Base-by-base conservation (phyloP, 2,888 invertebrate genomes). In the Coremacera marginata region DNA sequence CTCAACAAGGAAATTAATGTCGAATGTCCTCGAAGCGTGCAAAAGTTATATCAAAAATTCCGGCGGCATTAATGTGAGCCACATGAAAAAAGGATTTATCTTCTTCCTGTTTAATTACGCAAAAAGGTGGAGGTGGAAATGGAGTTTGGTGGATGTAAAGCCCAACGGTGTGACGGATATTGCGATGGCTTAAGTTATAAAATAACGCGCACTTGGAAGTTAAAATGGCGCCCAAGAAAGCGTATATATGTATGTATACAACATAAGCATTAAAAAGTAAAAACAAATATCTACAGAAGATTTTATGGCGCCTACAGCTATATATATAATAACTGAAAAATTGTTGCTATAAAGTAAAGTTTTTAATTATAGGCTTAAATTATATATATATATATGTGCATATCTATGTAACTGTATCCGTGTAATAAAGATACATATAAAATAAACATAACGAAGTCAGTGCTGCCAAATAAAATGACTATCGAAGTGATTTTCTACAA, bases 51-150 rank as follows among this genome's bases (percentile, higher is more conserved):
- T 44, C 72, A 27, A 62, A 49, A 62, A 62, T 62, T 60, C 44
- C 72, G 44, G 44, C 70, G 70, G 70, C 70, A 55, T 55, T 34
- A 72, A 49, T 25, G 49, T 19, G 27, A 72, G 60, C 62, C 71
- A 72, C 60, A 25, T 16, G 60, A 60, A 71, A 34, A 70, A 55
- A 7, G 14, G 37, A 19, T 22, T 49, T 49, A 22, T 49, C 49
- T 19, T 49, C 68, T 51, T 22, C 25, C 8, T 51, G 68, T 68
- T 51, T 68, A 68, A 68, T 68, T 68, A 68, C 25, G 25, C 51
- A 34, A 68, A 7, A 51, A 37, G 25, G 11, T 25, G 49, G n/a
- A 16, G 11, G 16, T 22, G 68, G 22, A 16, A 11, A 34, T 16
- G 3, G 63, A 4, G 5, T 2, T n/a, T 3, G 11, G 63, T 27